These are phyloP conservation scores for Apistogramma diplotaenia DNA, from an alignment of 2,113 vertebrate species.

Conservation along the genomic window DNA sequence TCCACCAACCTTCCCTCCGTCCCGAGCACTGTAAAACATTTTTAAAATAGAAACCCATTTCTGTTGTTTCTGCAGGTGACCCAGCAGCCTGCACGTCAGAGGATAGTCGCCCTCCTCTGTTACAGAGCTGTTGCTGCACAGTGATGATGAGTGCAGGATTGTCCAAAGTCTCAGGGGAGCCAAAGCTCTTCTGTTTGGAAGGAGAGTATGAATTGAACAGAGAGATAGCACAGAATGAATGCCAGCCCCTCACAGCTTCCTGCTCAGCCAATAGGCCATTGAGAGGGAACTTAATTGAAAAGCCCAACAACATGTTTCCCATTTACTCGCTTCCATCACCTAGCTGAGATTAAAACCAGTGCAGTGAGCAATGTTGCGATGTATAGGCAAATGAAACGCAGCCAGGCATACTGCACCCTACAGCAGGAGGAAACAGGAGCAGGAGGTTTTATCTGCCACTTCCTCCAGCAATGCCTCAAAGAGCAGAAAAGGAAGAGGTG, in stretches of 20 bases:
- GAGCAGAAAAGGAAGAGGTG: not conserved
- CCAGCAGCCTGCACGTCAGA: not conserved
- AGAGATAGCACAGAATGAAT: not conserved
- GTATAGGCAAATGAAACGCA: not conserved
- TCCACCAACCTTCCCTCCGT: not conserved
- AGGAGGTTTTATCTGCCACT: not conserved
- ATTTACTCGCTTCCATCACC: not conserved
- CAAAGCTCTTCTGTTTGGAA: not conserved
- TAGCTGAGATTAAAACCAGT: not conserved
- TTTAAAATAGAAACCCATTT: too few relatives aligned
- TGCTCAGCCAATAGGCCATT: slow-evolving; percentile 32
- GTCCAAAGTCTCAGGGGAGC: not conserved
- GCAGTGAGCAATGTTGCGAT: not conserved
- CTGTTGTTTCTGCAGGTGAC: not conserved
- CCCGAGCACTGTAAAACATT: too few relatives aligned
- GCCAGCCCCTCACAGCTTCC: not conserved
- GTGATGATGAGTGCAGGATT: not conserved
- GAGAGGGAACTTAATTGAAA: slow-evolving; percentile 38
- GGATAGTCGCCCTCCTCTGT: not conserved
- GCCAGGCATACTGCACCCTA: not conserved
- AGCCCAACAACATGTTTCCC: not conserved
- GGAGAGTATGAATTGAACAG: not conserved
- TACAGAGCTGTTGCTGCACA: not conserved
- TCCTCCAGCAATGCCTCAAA: not conserved
- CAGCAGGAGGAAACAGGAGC: too few relatives aligned